Percentiles rank a stretch among this genome's conserved stretches.
phyloP scores from a whole-genome alignment of 2,888 invertebrate species.

The Carterocephalus palaemon region DNA sequence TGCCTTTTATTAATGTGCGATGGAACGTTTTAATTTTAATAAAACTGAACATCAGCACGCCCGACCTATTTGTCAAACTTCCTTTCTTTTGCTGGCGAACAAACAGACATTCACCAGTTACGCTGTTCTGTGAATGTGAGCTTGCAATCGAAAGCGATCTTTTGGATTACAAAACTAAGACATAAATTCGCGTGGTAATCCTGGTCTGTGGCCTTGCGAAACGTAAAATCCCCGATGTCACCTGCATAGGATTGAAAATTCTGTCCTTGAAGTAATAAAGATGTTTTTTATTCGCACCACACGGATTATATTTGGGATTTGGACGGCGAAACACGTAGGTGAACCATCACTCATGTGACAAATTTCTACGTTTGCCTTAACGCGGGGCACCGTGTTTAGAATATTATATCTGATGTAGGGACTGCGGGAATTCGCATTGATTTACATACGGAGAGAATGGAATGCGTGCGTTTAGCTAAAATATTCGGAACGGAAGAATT shows the following conservation, averaged over 20 bases:
- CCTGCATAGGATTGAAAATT: conserved; percentile 69
- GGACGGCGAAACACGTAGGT: conserved; percentile 75
- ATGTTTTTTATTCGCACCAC: conserved; percentile 73
- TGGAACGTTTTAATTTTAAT: conserved; percentile 77
- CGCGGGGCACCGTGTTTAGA: conserved; percentile 74
- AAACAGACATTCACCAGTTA: conserved; percentile 72
- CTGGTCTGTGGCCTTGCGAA: conserved; percentile 56
- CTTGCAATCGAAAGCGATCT: conserved; percentile 60
- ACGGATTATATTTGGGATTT: conserved; percentile 76
- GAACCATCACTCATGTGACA: conserved; percentile 79
- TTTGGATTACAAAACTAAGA: conserved; percentile 67
- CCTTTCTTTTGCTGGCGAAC: conserved; percentile 75
- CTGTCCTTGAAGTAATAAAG: conserved; percentile 77
- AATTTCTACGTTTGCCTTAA: conserved; percentile 79
- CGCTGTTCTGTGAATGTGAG: conserved; percentile 41
- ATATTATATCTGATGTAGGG: conserved; percentile 66
- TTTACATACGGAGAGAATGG: conserved; percentile 61
- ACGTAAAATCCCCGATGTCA: conserved; percentile 63
- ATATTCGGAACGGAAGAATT: conserved; percentile 27
- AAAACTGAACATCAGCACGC: conserved; percentile 76
- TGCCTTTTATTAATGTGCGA: conserved; percentile 68
- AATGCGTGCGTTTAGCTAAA: conserved; percentile 34
- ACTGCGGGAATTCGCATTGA: conserved; percentile 63
- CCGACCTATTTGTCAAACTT: conserved; percentile 78
- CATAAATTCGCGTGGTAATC: conserved; percentile 70